These are phyloP conservation scores for Halcyon leucocephala DNA, from an alignment of 2,797 vertebrate genomes.

Conservation along the genomic window DNA sequence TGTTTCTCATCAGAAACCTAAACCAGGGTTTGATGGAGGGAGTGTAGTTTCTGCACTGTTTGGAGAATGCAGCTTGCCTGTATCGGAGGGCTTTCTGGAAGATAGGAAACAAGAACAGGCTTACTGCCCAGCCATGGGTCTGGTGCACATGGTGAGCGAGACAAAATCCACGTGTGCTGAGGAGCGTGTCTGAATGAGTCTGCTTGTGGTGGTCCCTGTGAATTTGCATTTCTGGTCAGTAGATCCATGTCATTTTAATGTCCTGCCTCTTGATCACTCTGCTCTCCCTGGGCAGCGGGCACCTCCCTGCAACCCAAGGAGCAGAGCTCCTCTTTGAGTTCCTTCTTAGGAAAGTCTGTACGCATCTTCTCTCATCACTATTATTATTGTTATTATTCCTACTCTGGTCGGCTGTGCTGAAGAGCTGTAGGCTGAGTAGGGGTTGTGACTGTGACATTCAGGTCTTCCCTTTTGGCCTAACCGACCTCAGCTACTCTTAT, in stretches of 20 bases:
- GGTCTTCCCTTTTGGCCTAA: neutral
- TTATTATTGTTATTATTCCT: neutral
- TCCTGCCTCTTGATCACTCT: neutral
- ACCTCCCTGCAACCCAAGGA: fast-evolving
- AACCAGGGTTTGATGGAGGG: neutral
- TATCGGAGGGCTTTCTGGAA: neutral
- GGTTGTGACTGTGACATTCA: neutral
- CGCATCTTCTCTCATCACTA: neutral
- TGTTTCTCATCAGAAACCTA: neutral
- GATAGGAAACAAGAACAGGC: neutral
- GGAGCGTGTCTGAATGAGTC: neutral
- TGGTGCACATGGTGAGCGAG: fast-evolving
- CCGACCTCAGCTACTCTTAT: neutral
- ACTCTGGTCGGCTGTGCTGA: neutral
- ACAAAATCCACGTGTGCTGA: neutral
- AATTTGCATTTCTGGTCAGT: neutral
- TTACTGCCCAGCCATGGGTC: neutral
- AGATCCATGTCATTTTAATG: neutral
- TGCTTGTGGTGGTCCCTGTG: neutral
- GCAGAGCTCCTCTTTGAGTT: neutral
- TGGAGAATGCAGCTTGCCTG: neutral
- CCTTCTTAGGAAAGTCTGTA: neutral
- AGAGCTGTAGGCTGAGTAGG: neutral
- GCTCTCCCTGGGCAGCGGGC: neutral
- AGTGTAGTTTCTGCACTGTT: neutral